Base-by-base conservation (phyloP, 2,797 vertebrate species). In the Lutjanus argentimaculatus region DNA sequence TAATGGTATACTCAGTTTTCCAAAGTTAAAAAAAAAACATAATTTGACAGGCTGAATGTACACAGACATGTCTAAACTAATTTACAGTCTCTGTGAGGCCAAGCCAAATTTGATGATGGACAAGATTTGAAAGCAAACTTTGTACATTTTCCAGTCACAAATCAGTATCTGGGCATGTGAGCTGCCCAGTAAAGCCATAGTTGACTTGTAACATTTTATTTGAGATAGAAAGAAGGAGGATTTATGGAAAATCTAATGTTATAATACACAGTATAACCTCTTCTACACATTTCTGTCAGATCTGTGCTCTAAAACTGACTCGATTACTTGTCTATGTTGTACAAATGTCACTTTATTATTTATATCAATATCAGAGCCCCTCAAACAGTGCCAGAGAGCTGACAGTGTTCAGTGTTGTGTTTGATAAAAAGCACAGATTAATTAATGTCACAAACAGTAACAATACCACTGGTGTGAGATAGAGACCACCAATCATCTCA, bases 351-450 rank as follows among this genome's bases (percentile, higher is more conserved):
- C 48, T 83, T 51, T 66, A 68, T 72, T 67, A 75, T 80, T 87
- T 58, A 77, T 48, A 53, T 68, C 51, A 59, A 48, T 70, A 68
- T 70, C 53, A 58, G 71, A 19, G 48, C 40, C 48, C 45, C 11
- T 69, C 43, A 57, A 62, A 75, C 56, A 3, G 57, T 72, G 68
- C 75, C 85, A 88, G 83, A 58, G 65, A 80, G 57, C 74, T 73
- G 79, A 75, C 79, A 57, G 63, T 19, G 56, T 67, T 78, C 10
- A 12, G 17, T 19, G 52, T 72, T 48, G 16, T 57, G 72, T 42
- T 70, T 72, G 67, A 72, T 82, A 79, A 89, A 88, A 90, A 59
- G 58, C 67, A 46, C n/a, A 17, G 57, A 83, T 86, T 80, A 84
- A 88, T 83, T 79, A 66, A 84, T 86, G 80, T 88, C 80, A 75